A percentile compares a stretch with the other conserved stretches of the same genome.
Evolutionary conservation across 2,888 invertebrate genomes (phyloP).

Genomic region (Drosophila robusta): DNA sequence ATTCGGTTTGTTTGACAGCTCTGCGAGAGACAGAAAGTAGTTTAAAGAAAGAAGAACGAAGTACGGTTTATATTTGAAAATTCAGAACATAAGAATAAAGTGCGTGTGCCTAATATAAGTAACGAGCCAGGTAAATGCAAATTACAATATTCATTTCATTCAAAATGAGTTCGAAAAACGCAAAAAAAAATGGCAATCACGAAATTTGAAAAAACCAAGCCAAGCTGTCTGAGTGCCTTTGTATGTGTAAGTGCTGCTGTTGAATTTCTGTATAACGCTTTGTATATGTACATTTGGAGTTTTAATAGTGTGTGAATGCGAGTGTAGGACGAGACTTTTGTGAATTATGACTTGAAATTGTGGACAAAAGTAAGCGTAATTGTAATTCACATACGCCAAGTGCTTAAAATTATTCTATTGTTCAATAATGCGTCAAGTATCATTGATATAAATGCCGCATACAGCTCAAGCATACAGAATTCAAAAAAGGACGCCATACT

Average conservation of each 20-base stretch:
- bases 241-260: constrained; percentile 62
- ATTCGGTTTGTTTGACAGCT: constrained; percentile 63
- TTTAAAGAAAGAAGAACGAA: constrained; percentile 56
- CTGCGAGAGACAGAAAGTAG: constrained; percentile 53
- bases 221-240: constrained; percentile 65
- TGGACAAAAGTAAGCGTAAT: constrained; percentile 17
- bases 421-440: constrained; percentile 14
- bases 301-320: constrained; percentile 54
- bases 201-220: constrained; percentile 70
- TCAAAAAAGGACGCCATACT: constrained; percentile 76
- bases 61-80: constrained; percentile 52
- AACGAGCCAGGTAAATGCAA: constrained; percentile 70
- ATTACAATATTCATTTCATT: constrained; percentile 51
- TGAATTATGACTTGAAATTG: constrained; percentile 42
- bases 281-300: constrained; percentile 49
- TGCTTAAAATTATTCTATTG: constrained; percentile 18
- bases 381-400: constrained; percentile 2
- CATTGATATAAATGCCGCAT: constrained; percentile 34
- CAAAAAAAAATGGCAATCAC: constrained; percentile 57
- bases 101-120: constrained; percentile 61
- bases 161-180: constrained; percentile 38
- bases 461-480: constrained; percentile 39
- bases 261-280: constrained; percentile 81
- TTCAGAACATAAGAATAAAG: constrained; percentile 65
- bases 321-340: constrained; percentile 53